Percentiles rank a stretch among this genome's conserved stretches.
Evolutionary conservation across 1,140 invertebrate genomes (phyloP).

Genomic region (Mactra quadrangularis): DNA sequence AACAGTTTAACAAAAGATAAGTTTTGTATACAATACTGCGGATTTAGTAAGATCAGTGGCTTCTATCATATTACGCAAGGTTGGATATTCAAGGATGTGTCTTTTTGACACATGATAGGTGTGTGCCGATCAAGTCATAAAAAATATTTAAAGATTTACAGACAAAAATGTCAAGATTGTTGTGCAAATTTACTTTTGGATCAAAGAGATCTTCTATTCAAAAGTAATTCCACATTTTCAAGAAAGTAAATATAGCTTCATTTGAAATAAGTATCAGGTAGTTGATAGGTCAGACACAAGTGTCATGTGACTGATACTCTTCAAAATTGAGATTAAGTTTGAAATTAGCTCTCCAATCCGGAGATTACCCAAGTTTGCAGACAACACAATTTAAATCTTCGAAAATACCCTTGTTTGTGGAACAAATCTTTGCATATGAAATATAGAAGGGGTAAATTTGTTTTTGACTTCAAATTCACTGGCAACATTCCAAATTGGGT

Average conservation of each 20-base stretch:
- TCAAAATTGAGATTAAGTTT: slow-evolving; percentile 60
- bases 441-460: slow-evolving; percentile 29
- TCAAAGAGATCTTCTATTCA: slow-evolving; percentile 63
- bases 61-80: slow-evolving; percentile 41
- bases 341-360: slow-evolving; percentile 57
- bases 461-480: slow-evolving; percentile 24
- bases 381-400: slow-evolving; percentile 53
- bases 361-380: slow-evolving; percentile 52
- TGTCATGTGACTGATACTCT: slow-evolving; percentile 58
- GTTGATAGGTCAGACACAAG: slow-evolving; percentile 53
- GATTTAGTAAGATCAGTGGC: slow-evolving; percentile 28
- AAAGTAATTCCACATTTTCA: slow-evolving; percentile 60
- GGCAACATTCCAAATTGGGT: slow-evolving; percentile 11
- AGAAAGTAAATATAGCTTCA: slow-evolving; percentile 58
- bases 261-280: slow-evolving; percentile 53
- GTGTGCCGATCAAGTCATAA: slow-evolving; percentile 50
- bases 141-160: slow-evolving; percentile 58
- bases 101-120: slow-evolving; percentile 62
- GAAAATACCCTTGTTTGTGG: slow-evolving; percentile 41
- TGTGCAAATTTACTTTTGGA: slow-evolving; percentile 59
- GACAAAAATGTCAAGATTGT: slow-evolving; percentile 61
- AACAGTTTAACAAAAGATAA: slow-evolving; percentile 38
- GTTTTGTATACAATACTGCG: background rate
- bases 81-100: slow-evolving; percentile 48
- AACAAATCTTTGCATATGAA: slow-evolving; percentile 46